Evolutionary conservation across 1,140 invertebrate species (phyloP), one percentile per base, ranked within the genome.

Genomic region (Notospermus geniculatus): DNA sequence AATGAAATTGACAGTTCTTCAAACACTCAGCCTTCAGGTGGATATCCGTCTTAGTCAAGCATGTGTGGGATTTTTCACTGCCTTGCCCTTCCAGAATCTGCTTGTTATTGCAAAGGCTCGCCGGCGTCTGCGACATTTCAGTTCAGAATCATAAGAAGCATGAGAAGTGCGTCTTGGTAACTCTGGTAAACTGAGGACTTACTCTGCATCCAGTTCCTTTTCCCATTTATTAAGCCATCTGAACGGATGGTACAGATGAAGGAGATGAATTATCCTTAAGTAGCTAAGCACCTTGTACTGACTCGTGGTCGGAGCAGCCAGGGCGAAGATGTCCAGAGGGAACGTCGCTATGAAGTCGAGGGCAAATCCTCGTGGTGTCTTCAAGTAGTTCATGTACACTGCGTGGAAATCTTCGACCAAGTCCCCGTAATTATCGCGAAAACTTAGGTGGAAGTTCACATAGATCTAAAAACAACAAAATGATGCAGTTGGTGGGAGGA

Each of bases 311-410:
- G 25, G 19, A n/a, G 46, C 46, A 4, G 46, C 46, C 9, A 50
- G n/a, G n/a, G 46, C 46, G n/a, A 50, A 50, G n/a, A 50, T 27
- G n/a, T 50, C 46, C 19, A 50, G n/a, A 9, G 46, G 46, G 9
- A 50, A 27, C 9, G 46, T 50, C 9, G 46, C n/a, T 19, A 50
- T 50, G n/a, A 50, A 50, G 25, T 50, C 46, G 25, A 50, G 25
- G 9, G 46, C 46, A n/a, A 50, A 27, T 50, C 46, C 46, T 19
- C n/a, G 4, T 5, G 19, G 46, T 7, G 19, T 50, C 32, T 36
- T 36, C 5, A 36, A 15, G 15, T 36, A 36, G 32, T 36, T 36
- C 32, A 36, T 36, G 32, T 36, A 36, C 5, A 36, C 32, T 4
- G 32, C 32, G 32, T 36, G 32, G 32, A 36, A 36, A 15, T 36